Percentiles rank a stretch among this genome's conserved stretches.
phyloP scores from a whole-genome alignment of 2,797 vertebrate genomes.

The Pangasius larnaudii region DNA sequence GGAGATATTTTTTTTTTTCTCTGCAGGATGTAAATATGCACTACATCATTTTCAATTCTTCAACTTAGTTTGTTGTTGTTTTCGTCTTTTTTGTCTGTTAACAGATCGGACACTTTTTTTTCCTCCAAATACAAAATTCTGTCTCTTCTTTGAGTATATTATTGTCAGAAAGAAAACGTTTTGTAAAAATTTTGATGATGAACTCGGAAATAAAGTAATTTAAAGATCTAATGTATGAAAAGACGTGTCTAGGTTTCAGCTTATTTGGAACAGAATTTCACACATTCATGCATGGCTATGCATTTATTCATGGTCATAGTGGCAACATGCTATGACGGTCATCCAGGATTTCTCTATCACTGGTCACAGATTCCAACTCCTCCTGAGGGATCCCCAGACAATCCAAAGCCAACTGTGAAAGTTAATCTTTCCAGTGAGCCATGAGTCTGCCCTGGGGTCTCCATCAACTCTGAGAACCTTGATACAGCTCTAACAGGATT shows the following conservation, averaged over 20 bases:
- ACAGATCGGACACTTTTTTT: constrained; percentile 67
- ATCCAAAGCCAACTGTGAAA: not conserved
- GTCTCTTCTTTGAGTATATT: constrained; percentile 85
- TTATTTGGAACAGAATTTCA: not conserved
- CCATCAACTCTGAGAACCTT: not conserved
- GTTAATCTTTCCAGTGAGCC: not conserved
- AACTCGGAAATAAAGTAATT: constrained; percentile 84
- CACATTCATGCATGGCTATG: not conserved
- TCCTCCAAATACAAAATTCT: constrained; percentile 79
- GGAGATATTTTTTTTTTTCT: constrained; percentile 51
- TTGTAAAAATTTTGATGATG: constrained; percentile 88
- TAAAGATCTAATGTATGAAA: constrained; percentile 72
- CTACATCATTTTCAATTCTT: constrained; percentile 71
- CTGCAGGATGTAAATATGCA: constrained; percentile 81
- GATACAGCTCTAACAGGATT: not conserved
- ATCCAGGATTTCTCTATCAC: not conserved
- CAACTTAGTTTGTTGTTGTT: constrained; percentile 57
- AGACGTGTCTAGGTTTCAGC: constrained; percentile 21
- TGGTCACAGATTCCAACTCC: not conserved
- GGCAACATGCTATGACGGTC: not conserved
- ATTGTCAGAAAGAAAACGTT: constrained; percentile 82
- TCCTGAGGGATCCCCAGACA: not conserved
- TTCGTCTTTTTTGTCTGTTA: constrained; percentile 71
- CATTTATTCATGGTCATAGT: not conserved
- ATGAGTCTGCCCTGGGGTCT: not conserved